phyloP scores from a whole-genome alignment of 2,113 vertebrate species.

The Fulica atra region DNA sequence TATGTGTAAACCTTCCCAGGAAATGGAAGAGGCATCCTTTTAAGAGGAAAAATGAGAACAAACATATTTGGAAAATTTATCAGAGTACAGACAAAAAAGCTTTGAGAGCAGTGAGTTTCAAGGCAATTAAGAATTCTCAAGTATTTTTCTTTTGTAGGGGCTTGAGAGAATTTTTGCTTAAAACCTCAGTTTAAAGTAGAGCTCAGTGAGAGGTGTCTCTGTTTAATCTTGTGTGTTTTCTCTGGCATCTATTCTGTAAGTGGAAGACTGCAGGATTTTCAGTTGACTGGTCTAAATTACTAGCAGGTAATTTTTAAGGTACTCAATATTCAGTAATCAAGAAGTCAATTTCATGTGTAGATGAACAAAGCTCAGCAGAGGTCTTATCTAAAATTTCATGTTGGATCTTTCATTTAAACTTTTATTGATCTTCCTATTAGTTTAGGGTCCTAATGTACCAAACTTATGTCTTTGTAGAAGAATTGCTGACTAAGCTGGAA shows the following conservation, averaged over 20 bases:
- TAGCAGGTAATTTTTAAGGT: not conserved
- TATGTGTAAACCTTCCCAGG: not conserved
- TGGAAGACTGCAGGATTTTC: not conserved
- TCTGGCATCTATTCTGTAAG: not conserved
- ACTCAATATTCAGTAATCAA: not conserved
- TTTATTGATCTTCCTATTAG: not conserved
- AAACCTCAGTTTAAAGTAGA: not conserved
- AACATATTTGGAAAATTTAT: not conserved
- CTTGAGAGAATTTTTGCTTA: not conserved
- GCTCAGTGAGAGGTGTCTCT: not conserved
- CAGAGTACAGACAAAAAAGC: not conserved
- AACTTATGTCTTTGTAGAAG: slow-evolving; percentile 70
- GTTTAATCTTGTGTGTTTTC: not conserved
- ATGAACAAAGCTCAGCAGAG: not conserved
- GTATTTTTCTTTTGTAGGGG: not conserved
- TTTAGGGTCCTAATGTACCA: not conserved
- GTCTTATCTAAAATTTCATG: not conserved
- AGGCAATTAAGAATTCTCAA: not conserved
- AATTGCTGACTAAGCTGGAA: slow-evolving; percentile 84
- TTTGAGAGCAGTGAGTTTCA: not conserved
- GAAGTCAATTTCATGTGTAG: not conserved
- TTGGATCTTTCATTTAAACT: not conserved
- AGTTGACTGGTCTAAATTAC: not conserved
- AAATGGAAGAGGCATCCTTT: not conserved
- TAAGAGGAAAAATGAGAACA: not conserved